Base-by-base conservation (phyloP, 1,140 invertebrate species). In the Charaxes varanes region DNA sequence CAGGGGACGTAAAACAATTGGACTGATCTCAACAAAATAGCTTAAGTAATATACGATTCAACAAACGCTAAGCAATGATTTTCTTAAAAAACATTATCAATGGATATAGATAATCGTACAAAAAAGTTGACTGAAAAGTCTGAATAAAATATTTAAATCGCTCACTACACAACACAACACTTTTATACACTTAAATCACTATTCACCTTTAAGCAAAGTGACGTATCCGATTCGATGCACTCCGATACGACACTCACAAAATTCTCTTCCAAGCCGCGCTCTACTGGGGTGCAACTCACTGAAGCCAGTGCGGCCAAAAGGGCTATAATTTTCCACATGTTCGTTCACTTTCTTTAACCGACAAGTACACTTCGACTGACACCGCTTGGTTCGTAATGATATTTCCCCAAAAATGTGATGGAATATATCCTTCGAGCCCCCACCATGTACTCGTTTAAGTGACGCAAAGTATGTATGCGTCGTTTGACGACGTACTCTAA, bases 201-300 rank as follows among this genome's bases (percentile, higher is more conserved):
- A 63, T 48, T 78, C 79, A 83, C 79, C 79, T 83, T 83, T 11
- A 83, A 54, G 49, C 79, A 83, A 53, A 83, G 42, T 17, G 72
- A 62, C 3, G 79, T 81, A 57, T 83, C 72, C 6, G 53, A 71
- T 24, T 83, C 72, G 11, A 83, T 65, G 42, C 79, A 83, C 46
- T 83, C 76, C 2, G 70, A 71, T 5, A 83, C 64, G 3, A 62
- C 74, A 62, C 71, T 68, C 16, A 83, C 70, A 12, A 81, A 61
- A 50, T 79, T 81, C 51, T 83, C 79, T 12, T 71, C 68, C n/a
- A 72, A 27, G 7, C 78, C 69, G 41, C 59, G 57, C 32, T 79
- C 77, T 36, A 83, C 69, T 17, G 79, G 79, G 12, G 31, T 69
- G 46, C 70, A 71, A 36, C 59, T 19, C 49, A 70, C 77, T 46